phyloP scores from a whole-genome alignment of 2,113 vertebrate genomes.

The Uria aalge region DNA sequence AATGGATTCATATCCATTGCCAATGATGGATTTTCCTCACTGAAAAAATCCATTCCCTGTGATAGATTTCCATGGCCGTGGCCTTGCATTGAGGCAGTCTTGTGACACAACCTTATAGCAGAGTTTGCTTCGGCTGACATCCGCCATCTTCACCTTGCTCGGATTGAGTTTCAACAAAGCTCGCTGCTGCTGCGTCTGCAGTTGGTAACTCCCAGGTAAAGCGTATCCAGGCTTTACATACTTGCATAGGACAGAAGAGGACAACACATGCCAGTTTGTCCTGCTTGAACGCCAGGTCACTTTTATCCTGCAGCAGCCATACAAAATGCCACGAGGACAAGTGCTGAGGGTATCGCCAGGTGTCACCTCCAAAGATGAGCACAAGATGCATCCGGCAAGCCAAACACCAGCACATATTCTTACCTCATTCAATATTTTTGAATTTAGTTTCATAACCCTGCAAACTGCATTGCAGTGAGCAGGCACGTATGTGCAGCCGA shows the following conservation, averaged over 20 bases:
- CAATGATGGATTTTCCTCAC: background rate
- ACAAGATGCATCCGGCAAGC: background rate
- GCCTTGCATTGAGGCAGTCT: background rate
- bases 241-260: background rate
- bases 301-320: background rate
- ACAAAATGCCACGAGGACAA: background rate
- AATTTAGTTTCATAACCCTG: background rate
- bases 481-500: background rate
- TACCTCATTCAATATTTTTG: background rate
- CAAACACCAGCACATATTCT: background rate
- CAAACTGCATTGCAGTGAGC: background rate
- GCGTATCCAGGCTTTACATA: background rate
- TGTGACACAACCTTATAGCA: background rate
- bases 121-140: background rate
- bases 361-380: too few relatives aligned
- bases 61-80: background rate
- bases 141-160: background rate
- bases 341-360: fast-evolving
- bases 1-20: background rate
- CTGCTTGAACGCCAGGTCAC: too few relatives aligned
- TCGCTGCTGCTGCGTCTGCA: background rate
- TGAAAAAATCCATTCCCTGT: background rate
- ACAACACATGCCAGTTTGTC: background rate
- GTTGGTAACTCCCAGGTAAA: background rate
- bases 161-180: background rate